Conservation (phyloP, 1,140 invertebrate genomes). For the Meloidogyne chitwoodi region DNA sequence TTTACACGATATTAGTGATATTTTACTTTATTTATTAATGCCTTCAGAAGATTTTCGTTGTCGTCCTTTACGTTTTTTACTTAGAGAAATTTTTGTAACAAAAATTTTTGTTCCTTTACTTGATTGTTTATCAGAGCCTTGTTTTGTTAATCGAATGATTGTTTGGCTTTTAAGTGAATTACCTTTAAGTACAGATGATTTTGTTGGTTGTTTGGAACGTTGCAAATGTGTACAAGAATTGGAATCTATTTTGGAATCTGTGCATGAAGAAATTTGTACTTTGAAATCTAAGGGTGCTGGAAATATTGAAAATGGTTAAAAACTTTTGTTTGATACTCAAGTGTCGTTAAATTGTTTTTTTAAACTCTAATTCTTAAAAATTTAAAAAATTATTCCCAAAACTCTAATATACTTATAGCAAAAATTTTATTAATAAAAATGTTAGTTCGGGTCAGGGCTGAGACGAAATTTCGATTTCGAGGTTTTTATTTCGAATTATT, state of each 20-base stretch:
- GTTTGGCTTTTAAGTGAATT: conserved; percentile 71
- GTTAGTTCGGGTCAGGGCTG: too few relatives aligned
- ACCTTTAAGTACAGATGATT: conserved; percentile 52
- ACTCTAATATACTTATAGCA: too few relatives aligned
- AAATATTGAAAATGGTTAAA: conserved; percentile 23
- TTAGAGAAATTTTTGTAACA: conserved; percentile 77
- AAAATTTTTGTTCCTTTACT: conserved; percentile 75
- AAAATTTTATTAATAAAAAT: too few relatives aligned
- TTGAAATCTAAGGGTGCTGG: conserved; percentile 44
- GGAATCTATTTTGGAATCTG: conserved; percentile 49
- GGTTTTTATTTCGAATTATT: too few relatives aligned
- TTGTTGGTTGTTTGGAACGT: conserved; percentile 47
- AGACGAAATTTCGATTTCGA: too few relatives aligned
- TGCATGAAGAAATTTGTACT: conserved; percentile 53
- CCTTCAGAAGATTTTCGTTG: conserved; percentile 81
- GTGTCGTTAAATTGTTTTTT: neutral
- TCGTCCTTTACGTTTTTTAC: conserved; percentile 65
- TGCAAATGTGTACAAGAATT: conserved; percentile 53
- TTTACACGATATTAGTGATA: conserved; percentile 76
- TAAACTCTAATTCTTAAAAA: too few relatives aligned
- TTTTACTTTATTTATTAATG: conserved; percentile 76
- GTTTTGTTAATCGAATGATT: conserved; percentile 86
- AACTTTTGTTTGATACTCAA: neutral
- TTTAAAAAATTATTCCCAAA: too few relatives aligned
- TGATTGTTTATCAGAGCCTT: conserved; percentile 79